Percentiles rank a stretch among this genome's conserved stretches.
phyloP scores from a whole-genome alignment of 2,113 vertebrate genomes.

The Corydoras sp. region DNA sequence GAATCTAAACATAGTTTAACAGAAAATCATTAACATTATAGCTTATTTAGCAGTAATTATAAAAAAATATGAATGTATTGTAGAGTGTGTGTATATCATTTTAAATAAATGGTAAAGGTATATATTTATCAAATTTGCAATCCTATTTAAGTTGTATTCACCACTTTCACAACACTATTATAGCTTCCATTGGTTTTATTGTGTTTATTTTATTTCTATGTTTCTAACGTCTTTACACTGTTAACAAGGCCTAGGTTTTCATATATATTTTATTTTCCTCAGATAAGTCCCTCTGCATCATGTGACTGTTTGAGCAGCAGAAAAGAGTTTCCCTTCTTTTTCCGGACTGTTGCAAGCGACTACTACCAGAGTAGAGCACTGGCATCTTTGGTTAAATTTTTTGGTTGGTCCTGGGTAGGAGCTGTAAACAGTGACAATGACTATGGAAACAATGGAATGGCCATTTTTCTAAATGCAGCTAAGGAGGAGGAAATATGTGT shows the following conservation, averaged over 20 bases:
- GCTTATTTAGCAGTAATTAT: too few species aligned
- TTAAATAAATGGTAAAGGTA: too few species aligned
- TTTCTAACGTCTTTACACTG: too few species aligned
- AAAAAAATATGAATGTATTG: too few species aligned
- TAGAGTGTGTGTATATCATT: too few species aligned
- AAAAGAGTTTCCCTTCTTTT: constrained; percentile 59
- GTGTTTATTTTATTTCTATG: too few species aligned
- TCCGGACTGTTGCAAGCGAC: constrained; percentile 66
- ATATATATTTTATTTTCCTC: constrained; percentile 17
- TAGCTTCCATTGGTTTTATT: too few species aligned
- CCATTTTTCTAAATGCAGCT: constrained; percentile 58
- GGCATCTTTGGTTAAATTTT: constrained; percentile 61
- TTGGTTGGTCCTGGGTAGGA: constrained; percentile 68
- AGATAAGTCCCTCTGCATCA: constrained; percentile 67
- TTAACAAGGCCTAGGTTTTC: constrained; percentile 1
- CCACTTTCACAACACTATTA: too few species aligned
- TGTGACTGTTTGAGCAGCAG: constrained; percentile 65
- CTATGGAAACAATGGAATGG: constrained; percentile 68
- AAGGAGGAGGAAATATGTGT: constrained; percentile 61
- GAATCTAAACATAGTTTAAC: not conserved
- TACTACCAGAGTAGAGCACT: constrained; percentile 59
- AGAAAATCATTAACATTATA: too few species aligned
- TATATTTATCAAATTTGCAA: too few species aligned
- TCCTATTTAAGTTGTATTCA: too few species aligned
- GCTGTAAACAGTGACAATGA: constrained; percentile 65